A percentile compares a stretch with the other conserved stretches of the same genome.
Conservation (phyloP, 2,888 invertebrate species). For the Seira ritae region DNA sequence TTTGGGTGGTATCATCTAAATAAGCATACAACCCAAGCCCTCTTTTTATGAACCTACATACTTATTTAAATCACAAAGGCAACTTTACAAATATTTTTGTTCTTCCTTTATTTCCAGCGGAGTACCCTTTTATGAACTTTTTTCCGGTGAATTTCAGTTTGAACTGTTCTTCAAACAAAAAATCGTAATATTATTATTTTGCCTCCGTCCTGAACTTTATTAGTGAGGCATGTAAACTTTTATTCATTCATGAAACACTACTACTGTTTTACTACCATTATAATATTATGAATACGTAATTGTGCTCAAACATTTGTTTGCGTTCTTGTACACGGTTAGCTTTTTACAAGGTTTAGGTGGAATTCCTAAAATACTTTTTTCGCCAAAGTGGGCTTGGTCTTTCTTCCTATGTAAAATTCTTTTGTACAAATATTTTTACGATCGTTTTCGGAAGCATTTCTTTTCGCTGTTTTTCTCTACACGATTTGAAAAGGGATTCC, state of each 20-base stretch:
- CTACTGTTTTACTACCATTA: slow-evolving; percentile 8
- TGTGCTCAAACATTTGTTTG: background rate
- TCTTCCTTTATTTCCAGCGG: slow-evolving; percentile 1
- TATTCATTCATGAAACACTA: slow-evolving; percentile 11
- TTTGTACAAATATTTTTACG: slow-evolving; percentile 39
- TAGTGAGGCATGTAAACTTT: background rate
- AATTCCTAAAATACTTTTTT: slow-evolving; percentile 48
- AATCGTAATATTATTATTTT: background rate
- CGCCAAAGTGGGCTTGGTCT: slow-evolving; percentile 48
- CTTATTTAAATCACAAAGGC: slow-evolving; percentile 38
- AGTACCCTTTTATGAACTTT: background rate
- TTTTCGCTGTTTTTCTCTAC: slow-evolving; percentile 4
- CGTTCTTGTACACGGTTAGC: background rate
- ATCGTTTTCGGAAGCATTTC: slow-evolving; percentile 17
- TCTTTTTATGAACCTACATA: slow-evolving; percentile 20
- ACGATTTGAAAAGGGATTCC: background rate
- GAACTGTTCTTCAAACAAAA: background rate
- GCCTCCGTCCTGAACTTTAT: background rate
- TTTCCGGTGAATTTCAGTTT: background rate
- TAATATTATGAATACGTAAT: slow-evolving; percentile 2
- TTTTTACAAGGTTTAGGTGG: slow-evolving; percentile 48
- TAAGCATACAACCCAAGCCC: too few relatives aligned
- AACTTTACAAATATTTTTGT: slow-evolving; percentile 34
- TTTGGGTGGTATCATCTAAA: too few relatives aligned
- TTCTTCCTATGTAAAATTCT: slow-evolving; percentile 4